A percentile compares a stretch with the other conserved stretches of the same genome.
Conservation (phyloP, 2,888 invertebrate species). For the Drosophila emarginata region DNA sequence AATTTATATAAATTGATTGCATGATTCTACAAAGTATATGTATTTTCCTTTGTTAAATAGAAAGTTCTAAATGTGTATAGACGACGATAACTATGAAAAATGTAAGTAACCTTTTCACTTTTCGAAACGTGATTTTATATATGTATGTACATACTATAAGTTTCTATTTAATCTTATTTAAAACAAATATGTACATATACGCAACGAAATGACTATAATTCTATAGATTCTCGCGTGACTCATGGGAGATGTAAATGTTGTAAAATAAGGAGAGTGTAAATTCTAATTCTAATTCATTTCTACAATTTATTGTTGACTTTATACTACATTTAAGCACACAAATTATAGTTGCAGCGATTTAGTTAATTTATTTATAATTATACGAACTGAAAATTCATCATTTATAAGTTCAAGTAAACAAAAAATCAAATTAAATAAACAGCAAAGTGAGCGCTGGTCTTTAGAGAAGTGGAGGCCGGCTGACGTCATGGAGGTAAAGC, state of each 20-base stretch:
- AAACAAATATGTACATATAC: too few relatives aligned
- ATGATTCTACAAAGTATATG: background rate
- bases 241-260: background rate
- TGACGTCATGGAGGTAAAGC: constrained; percentile 6
- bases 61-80: background rate
- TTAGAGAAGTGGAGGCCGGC: background rate
- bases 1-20: background rate
- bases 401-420: constrained; percentile 34
- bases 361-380: constrained; percentile 55
- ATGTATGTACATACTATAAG: too few relatives aligned
- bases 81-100: too few relatives aligned
- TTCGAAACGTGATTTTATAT: background rate
- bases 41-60: too few relatives aligned
- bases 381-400: constrained; percentile 51
- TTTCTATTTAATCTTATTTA: background rate
- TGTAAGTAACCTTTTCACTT: background rate
- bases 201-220: background rate
- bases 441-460: constrained; percentile 10
- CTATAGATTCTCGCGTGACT: background rate
- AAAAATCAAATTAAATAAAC: constrained; percentile 9
- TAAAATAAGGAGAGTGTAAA: background rate
- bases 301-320: background rate
- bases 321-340: background rate
- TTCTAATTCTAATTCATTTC: background rate
- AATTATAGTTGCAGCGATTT: constrained; percentile 16